These are phyloP conservation scores for Ctenomys sociabilis DNA, from an alignment of 2,113 vertebrate species.

Conservation along the genomic window DNA sequence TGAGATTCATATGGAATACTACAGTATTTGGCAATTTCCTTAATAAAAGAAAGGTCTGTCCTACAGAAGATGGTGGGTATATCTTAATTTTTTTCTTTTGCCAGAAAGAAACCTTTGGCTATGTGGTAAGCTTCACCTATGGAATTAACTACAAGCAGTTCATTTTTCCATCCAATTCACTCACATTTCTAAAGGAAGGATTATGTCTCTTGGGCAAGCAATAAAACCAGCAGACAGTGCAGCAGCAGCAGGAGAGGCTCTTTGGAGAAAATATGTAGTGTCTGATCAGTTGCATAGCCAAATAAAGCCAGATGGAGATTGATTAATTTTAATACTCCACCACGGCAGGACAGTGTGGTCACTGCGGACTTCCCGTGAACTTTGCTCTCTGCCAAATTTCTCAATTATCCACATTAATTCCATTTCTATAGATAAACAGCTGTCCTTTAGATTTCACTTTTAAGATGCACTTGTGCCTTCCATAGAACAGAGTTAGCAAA, in stretches of 20 bases:
- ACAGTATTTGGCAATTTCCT: constrained; percentile 7
- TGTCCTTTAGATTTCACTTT: background rate
- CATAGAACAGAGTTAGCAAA: background rate
- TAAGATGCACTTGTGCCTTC: background rate
- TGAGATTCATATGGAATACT: background rate
- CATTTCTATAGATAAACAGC: constrained; percentile 36
- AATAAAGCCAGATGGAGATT: constrained; percentile 63
- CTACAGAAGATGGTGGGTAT: background rate
- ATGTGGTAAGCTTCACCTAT: background rate
- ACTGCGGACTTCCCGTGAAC: constrained; percentile 5
- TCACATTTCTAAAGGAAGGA: constrained; percentile 55
- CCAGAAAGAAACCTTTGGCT: constrained; percentile 20
- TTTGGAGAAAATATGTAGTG: constrained; percentile 21
- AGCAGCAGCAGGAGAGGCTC: background rate
- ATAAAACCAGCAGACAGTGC: constrained; percentile 67
- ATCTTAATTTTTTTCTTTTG: background rate
- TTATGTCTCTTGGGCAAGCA: constrained; percentile 37
- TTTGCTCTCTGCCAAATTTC: background rate
- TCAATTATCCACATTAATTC: constrained; percentile 30
- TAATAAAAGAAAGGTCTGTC: background rate
- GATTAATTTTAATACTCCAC: constrained; percentile 47
- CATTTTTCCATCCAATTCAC: constrained; percentile 43
- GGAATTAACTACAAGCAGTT: constrained; percentile 20
- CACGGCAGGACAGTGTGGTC: background rate
- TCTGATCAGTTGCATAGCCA: constrained; percentile 32